Evolutionary conservation across 2,113 vertebrate genomes (phyloP).

Genomic region (Origma solitaria): DNA sequence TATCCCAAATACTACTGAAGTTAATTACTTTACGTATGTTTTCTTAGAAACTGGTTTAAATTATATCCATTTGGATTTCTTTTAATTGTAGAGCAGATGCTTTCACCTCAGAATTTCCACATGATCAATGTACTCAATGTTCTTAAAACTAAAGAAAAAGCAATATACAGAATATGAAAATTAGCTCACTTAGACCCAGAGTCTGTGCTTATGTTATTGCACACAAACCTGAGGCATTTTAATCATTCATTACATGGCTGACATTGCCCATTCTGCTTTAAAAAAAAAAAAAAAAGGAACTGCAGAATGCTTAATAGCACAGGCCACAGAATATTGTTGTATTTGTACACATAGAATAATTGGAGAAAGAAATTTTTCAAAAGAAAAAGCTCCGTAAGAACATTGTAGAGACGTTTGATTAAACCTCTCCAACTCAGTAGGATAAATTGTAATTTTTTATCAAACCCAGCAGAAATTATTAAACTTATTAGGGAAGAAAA

Average conservation of each 20-base stretch:
- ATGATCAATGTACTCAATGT: background rate
- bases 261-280: background rate
- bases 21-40: background rate
- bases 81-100: background rate
- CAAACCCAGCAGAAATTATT: background rate
- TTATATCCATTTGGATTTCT: background rate
- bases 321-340: background rate
- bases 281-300: background rate
- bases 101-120: background rate
- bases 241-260: background rate
- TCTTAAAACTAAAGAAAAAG: background rate
- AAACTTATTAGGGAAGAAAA: background rate
- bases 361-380: background rate
- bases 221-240: background rate
- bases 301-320: background rate
- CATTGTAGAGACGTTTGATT: background rate
- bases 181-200: background rate
- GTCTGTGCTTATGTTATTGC: background rate
- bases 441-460: background rate
- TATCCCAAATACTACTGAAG: background rate
- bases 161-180: background rate
- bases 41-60: background rate
- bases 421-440: background rate
- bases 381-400: background rate
- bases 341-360: background rate